Percentiles rank a stretch among this genome's conserved stretches.
phyloP scores from a whole-genome alignment of 2,797 vertebrate species.

The Myotis daubentonii region DNA sequence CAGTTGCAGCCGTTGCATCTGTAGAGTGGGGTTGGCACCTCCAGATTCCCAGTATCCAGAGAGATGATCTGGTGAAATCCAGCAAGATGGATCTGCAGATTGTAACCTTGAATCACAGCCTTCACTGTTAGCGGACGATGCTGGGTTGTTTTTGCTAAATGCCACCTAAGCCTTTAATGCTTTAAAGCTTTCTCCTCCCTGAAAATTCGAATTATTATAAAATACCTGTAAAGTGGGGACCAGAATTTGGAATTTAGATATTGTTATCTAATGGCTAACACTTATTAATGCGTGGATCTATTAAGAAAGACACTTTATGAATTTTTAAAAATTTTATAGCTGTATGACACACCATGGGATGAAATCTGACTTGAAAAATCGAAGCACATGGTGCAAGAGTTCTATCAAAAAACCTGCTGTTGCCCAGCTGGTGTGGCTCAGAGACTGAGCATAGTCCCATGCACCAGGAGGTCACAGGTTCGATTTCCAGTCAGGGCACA shows the following conservation, averaged over 20 bases:
- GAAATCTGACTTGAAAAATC: constrained; percentile 29
- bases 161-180: constrained; percentile 9
- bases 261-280: background rate
- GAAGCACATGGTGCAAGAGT: background rate
- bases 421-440: too few species aligned
- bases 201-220: background rate
- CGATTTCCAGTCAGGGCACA: too few species aligned
- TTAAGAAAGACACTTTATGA: background rate
- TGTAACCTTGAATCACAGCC: background rate
- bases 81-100: background rate
- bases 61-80: background rate
- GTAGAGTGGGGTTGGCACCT: background rate
- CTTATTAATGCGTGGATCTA: background rate
- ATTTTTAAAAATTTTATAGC: constrained; percentile 17
- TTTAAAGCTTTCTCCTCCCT: background rate
- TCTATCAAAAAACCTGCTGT: background rate
- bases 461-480: too few species aligned
- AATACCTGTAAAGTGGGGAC: background rate
- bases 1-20: background rate
- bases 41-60: background rate
- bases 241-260: constrained; percentile 17
- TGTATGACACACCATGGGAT: background rate
- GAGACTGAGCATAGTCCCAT: too few species aligned
- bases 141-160: constrained; percentile 7
- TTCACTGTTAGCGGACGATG: background rate